Conservation (phyloP, 2,888 invertebrate species). For the Limnephilus lunatus region DNA sequence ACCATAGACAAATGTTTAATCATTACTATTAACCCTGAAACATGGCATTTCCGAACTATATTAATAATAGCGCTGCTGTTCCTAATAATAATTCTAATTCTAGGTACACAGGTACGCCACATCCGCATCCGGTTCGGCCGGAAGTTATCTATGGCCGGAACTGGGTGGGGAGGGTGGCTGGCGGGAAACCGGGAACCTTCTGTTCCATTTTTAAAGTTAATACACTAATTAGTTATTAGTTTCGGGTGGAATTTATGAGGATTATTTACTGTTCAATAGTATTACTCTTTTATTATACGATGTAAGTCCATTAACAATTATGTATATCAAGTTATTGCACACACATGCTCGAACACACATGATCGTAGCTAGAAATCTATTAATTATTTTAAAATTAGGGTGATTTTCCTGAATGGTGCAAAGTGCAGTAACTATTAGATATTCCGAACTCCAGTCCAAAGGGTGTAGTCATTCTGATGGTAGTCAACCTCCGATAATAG, state of each 20-base stretch:
- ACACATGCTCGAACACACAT: no score
- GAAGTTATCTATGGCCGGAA: slow-evolving; percentile 49
- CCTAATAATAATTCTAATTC: slow-evolving; percentile 8
- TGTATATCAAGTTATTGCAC: no score
- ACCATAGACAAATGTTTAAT: slow-evolving; percentile 17
- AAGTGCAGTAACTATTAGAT: no score
- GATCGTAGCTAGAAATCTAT: no score
- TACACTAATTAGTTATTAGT: neutral
- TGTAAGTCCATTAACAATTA: no score
- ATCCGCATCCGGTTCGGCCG: slow-evolving; percentile 37
- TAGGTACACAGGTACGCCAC: slow-evolving; percentile 37
- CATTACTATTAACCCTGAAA: slow-evolving; percentile 4
- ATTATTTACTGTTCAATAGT: neutral
- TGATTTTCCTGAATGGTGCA: no score
- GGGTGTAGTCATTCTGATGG: no score
- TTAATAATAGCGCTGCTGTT: neutral
- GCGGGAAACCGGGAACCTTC: slow-evolving; percentile 23
- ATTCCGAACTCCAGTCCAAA: no score
- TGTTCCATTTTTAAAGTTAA: slow-evolving; percentile 31
- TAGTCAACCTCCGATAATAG: no score
- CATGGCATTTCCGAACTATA: neutral
- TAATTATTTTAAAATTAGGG: no score
- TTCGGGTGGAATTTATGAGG: neutral
- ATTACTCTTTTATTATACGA: neutral
- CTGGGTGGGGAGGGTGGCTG: neutral